These are phyloP conservation scores for Cebus imitator DNA, from an alignment of 2,113 vertebrate genomes.

Conservation along the genomic window DNA sequence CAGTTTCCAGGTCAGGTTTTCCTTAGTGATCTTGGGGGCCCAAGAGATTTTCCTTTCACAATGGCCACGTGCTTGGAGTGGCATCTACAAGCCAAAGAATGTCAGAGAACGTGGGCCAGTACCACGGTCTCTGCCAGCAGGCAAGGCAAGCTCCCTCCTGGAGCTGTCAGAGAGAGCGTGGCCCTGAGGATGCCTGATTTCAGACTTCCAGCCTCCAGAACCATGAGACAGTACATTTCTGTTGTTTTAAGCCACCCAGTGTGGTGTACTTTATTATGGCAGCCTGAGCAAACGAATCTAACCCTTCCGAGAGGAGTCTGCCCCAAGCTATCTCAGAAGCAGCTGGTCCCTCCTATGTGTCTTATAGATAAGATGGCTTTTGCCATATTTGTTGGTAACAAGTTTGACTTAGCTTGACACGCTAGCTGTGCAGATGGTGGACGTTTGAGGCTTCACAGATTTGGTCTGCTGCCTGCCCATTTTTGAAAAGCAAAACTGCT, in stretches of 20 bases:
- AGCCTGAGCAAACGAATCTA: neutral
- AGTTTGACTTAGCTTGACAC: neutral
- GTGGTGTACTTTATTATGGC: neutral
- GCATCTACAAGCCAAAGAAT: neutral
- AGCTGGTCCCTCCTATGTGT: neutral
- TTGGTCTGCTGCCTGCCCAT: neutral
- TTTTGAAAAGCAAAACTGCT: neutral
- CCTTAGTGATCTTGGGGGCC: too few relatives aligned
- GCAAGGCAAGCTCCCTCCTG: neutral
- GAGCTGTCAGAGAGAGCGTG: neutral
- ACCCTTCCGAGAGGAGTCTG: neutral
- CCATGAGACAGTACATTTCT: neutral
- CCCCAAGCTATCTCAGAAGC: neutral
- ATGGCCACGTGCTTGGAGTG: neutral
- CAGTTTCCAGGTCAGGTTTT: too few relatives aligned
- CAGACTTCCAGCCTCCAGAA: neutral
- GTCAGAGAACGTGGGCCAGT: neutral
- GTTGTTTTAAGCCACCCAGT: neutral
- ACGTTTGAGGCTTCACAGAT: rapidly evolving
- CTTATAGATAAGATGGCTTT: neutral
- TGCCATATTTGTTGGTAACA: too few relatives aligned
- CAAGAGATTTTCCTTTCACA: neutral
- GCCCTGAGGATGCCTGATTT: too few relatives aligned
- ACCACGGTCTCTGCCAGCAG: neutral
- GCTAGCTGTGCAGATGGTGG: neutral